phyloP scores from a whole-genome alignment of 64 coral and sea anemone genomes.

The Stichodactyla helianthus region DNA sequence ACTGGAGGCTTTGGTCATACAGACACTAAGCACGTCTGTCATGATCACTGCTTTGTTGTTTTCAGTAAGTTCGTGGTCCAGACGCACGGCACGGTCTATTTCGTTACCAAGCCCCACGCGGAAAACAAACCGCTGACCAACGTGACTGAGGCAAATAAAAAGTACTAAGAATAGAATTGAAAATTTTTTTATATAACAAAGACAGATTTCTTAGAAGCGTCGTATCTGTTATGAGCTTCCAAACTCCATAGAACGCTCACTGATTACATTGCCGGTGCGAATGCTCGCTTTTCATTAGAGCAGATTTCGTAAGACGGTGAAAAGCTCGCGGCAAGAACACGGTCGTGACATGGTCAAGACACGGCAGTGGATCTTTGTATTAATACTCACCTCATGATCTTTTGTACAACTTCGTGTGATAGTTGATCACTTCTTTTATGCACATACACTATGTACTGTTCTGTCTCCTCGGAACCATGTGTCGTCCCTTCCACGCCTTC shows the following conservation, averaged over 20 bases:
- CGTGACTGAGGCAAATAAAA: slow-evolving; percentile 23
- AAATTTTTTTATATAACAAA: too few species aligned
- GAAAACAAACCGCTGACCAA: slow-evolving; percentile 64
- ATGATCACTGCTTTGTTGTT: slow-evolving; percentile 64
- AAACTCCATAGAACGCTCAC: too few species aligned
- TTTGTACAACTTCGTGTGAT: slow-evolving; percentile 87
- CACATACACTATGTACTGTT: slow-evolving; percentile 52
- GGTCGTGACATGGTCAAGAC: too few species aligned
- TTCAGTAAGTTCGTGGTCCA: slow-evolving; percentile 87
- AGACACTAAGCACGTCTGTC: slow-evolving; percentile 56
- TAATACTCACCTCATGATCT: slow-evolving; percentile 66
- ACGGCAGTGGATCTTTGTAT: not conserved
- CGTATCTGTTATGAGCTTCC: too few species aligned
- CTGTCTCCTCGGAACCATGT: not conserved
- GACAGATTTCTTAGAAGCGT: too few species aligned
- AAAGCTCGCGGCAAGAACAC: too few species aligned
- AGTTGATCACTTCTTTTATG: slow-evolving; percentile 75
- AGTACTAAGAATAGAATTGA: not conserved
- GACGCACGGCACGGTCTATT: slow-evolving; percentile 78
- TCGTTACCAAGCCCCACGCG: slow-evolving; percentile 75
- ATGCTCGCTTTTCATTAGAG: too few species aligned
- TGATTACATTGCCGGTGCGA: too few species aligned
- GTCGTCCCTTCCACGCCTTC: slow-evolving; percentile 1
- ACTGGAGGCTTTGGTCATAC: slow-evolving; percentile 54
- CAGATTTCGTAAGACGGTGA: too few species aligned